Evolutionary conservation across 2,888 invertebrate genomes (phyloP).

Genomic region (Tipula helvola): DNA sequence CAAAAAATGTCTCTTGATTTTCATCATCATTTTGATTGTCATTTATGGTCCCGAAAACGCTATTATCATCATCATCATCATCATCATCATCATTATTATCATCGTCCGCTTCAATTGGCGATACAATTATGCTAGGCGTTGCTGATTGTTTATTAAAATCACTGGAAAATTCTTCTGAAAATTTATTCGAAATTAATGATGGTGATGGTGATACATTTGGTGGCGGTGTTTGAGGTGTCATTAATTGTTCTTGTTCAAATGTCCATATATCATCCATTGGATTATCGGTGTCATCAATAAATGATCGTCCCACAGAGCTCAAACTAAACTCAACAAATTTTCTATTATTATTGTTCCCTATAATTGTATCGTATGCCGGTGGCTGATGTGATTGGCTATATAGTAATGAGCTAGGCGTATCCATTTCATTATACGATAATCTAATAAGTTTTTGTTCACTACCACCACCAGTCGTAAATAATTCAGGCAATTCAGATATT

Average conservation of each 20-base stretch:
- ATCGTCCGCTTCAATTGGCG: constrained; percentile 32
- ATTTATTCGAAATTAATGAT: constrained; percentile 25
- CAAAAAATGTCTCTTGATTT: background rate
- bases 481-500: constrained; percentile 19
- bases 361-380: background rate
- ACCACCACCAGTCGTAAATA: background rate
- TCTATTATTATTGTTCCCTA: background rate
- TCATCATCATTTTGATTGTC: constrained; percentile 25
- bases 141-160: constrained; percentile 42
- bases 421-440: background rate
- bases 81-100: constrained; percentile 33
- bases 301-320: constrained; percentile 35
- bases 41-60: constrained; percentile 17
- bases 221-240: constrained; percentile 55
- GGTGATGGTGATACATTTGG: constrained; percentile 45
- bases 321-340: constrained; percentile 30
- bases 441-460: background rate
- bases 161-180: constrained; percentile 48
- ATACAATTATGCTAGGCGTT: constrained; percentile 46
- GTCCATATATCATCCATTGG: constrained; percentile 36
- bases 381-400: background rate
- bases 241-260: constrained; percentile 19
- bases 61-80: constrained; percentile 6
- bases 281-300: constrained; percentile 29
- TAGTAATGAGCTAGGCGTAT: background rate